A percentile compares a stretch with the other conserved stretches of the same genome.
These are phyloP conservation scores for Schrankia costaestrigalis DNA, from an alignment of 2,888 invertebrate genomes.

Conservation along the genomic window DNA sequence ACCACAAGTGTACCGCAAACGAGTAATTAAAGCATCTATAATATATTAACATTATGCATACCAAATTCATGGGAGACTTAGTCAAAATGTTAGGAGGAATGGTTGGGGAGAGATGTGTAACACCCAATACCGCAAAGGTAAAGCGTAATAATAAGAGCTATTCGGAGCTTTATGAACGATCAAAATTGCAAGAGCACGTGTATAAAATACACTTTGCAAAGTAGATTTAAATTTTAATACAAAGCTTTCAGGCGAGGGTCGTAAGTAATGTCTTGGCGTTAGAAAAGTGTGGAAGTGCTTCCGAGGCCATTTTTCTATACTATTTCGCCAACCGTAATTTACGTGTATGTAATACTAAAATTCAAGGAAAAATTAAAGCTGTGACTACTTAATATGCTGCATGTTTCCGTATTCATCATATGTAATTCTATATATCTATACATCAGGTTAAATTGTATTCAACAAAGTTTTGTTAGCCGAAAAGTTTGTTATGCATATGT, in stretches of 20 bases:
- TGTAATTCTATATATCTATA: too few species aligned
- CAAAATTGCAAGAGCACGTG: conserved; percentile 79
- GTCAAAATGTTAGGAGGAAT: conserved; percentile 61
- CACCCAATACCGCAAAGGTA: conserved; percentile 76
- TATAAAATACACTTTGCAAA: conserved; percentile 81
- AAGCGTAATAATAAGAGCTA: conserved; percentile 74
- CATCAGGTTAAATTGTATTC: too few species aligned
- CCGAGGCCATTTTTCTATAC: conserved; percentile 26
- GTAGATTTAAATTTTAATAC: conserved; percentile 82
- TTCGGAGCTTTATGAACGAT: conserved; percentile 78
- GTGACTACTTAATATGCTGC: too few species aligned
- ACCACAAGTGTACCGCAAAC: conserved; percentile 68
- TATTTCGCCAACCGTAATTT: conserved; percentile 21
- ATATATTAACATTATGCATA: conserved; percentile 75
- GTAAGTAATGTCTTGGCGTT: conserved; percentile 74
- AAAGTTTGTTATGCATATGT: background rate
- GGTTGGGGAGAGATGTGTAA: conserved; percentile 65
- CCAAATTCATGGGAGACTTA: conserved; percentile 68
- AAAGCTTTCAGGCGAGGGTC: conserved; percentile 77
- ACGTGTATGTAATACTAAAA: conserved; percentile 10
- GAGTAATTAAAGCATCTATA: conserved; percentile 76
- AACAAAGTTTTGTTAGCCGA: background rate
- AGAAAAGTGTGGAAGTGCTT: conserved; percentile 64
- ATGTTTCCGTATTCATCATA: too few species aligned
- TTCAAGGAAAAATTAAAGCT: too few species aligned